Evolutionary conservation across 2,888 invertebrate genomes (phyloP).

Genomic region (Isoperla grammatica): DNA sequence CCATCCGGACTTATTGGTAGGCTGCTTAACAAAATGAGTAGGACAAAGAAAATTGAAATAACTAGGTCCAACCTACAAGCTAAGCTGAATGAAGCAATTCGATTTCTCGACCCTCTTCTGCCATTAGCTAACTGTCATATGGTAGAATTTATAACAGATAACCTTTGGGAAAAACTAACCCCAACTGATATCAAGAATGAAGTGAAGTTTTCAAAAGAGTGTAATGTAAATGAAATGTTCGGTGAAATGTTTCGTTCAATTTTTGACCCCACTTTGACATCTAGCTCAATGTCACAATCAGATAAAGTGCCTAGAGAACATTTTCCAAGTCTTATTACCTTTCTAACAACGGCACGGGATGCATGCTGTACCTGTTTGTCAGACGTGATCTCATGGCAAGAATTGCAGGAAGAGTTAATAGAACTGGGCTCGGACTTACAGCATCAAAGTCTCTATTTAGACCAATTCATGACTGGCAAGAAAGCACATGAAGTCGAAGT

Average conservation of each 20-base stretch:
- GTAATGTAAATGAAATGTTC: too few relatives aligned
- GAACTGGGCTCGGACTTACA: not conserved
- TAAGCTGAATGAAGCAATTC: slow-evolving; percentile 46
- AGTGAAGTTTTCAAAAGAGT: slow-evolving; percentile 39
- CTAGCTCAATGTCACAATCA: not conserved
- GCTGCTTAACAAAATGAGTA: too few relatives aligned
- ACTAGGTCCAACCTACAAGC: slow-evolving; percentile 7
- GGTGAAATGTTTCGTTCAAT: too few relatives aligned
- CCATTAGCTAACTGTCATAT: slow-evolving; percentile 70
- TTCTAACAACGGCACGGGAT: not conserved
- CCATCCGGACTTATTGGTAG: too few relatives aligned
- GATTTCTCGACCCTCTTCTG: slow-evolving; percentile 54
- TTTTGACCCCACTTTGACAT: too few relatives aligned
- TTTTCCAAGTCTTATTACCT: not conserved
- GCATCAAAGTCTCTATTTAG: not conserved
- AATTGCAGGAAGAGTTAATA: not conserved
- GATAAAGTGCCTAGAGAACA: not conserved
- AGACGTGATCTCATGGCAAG: too few relatives aligned
- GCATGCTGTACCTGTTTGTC: not conserved
- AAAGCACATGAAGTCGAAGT: slow-evolving; percentile 74
- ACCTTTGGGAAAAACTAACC: slow-evolving; percentile 58
- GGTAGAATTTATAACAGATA: slow-evolving; percentile 64
- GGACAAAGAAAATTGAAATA: too few relatives aligned
- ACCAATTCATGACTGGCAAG: slow-evolving; percentile 62
- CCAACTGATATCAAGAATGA: slow-evolving; percentile 51